Evolutionary conservation across 2,888 invertebrate species (phyloP).

Genomic region (Himalopsyche japonica): DNA sequence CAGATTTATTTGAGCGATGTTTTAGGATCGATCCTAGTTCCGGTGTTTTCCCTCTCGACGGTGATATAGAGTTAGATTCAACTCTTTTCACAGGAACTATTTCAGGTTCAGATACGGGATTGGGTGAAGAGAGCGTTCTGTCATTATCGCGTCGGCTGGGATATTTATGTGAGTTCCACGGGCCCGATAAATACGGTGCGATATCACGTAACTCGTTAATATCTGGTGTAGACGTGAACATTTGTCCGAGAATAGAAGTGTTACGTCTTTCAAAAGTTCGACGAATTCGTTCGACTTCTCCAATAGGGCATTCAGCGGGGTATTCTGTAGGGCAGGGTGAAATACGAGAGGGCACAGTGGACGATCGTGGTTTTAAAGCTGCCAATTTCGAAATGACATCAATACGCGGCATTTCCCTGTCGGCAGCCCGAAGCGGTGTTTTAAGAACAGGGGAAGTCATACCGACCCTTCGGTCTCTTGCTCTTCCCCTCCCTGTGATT

Average conservation of each 20-base stretch:
- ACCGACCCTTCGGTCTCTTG: conserved; percentile 52
- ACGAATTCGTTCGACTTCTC: conserved; percentile 74
- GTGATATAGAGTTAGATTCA: conserved; percentile 51
- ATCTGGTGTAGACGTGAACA: conserved; percentile 81
- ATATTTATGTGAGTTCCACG: conserved; percentile 81
- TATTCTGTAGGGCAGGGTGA: conserved; percentile 57
- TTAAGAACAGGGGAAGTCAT: conserved; percentile 68
- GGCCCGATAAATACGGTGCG: conserved; percentile 75
- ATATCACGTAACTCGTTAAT: conserved; percentile 76
- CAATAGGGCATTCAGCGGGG: conserved; percentile 59
- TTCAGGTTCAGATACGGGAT: conserved; percentile 44
- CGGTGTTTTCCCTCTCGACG: conserved; percentile 44
- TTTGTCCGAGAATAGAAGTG: conserved; percentile 72
- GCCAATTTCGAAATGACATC: conserved; percentile 89
- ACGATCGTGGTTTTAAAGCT: conserved; percentile 58
- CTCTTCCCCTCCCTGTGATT: conserved; percentile 55
- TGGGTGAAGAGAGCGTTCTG: conserved; percentile 62
- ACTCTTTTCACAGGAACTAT: conserved; percentile 48
- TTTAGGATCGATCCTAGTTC: conserved; percentile 56
- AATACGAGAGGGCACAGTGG: conserved; percentile 46
- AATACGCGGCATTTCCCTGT: conserved; percentile 84
- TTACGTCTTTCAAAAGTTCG: conserved; percentile 66
- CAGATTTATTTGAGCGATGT: conserved; percentile 41
- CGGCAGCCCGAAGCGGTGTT: conserved; percentile 65
- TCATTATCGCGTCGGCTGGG: conserved; percentile 72